Conservation (phyloP, 1,140 invertebrate genomes). For the Mamestra configurata region DNA sequence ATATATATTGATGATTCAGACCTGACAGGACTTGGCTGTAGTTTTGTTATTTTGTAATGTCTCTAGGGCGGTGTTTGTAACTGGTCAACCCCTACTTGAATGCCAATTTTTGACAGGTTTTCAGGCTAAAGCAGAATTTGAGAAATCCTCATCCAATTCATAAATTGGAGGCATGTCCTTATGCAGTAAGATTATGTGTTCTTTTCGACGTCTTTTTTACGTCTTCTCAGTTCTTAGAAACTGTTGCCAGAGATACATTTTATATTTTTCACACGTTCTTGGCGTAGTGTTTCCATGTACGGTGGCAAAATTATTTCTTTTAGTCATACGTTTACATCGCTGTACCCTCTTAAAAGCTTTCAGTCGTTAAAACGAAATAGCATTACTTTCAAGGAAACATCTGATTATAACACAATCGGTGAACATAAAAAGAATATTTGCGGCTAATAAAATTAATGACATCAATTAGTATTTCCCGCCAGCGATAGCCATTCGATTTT, state of each 20-base stretch:
- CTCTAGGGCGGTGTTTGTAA: too few relatives aligned
- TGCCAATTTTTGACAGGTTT: too few relatives aligned
- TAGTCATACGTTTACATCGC: neutral
- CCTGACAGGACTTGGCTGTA: neutral
- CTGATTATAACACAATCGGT: neutral
- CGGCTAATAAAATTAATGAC: constrained; percentile 31
- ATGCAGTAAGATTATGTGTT: too few relatives aligned
- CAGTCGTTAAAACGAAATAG: constrained; percentile 8
- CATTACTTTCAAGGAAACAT: neutral
- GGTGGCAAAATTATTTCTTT: constrained; percentile 1
- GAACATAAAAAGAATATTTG: constrained; percentile 37
- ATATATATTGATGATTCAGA: neutral
- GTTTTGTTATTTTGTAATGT: neutral
- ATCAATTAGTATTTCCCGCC: constrained; percentile 38
- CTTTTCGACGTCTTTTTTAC: too few relatives aligned
- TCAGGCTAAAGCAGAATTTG: too few relatives aligned
- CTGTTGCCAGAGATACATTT: too few relatives aligned
- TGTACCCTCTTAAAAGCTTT: constrained; percentile 11
- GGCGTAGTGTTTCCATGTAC: neutral
- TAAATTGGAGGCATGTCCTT: too few relatives aligned
- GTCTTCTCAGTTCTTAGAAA: too few relatives aligned
- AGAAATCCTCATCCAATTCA: too few relatives aligned
- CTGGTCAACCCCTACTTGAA: too few relatives aligned
- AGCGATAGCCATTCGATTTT: constrained; percentile 24
- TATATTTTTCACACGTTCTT: too few relatives aligned